These are phyloP conservation scores for Bambusicola thoracicus DNA, from an alignment of 2,113 vertebrate species.

Conservation along the genomic window DNA sequence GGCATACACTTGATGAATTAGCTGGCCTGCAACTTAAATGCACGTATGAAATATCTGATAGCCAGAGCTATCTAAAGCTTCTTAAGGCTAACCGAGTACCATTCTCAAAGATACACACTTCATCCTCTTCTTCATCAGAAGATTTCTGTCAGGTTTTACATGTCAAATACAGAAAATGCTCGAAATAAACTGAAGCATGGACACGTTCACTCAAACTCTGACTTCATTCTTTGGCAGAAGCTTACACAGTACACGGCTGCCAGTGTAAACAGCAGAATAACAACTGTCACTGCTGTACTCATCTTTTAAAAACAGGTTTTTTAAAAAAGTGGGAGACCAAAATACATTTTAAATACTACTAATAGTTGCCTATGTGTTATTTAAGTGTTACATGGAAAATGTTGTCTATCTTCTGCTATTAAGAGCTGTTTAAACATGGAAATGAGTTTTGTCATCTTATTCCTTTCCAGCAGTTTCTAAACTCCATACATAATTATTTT, in stretches of 20 bases:
- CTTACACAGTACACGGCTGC: not conserved
- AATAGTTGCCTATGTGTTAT: not conserved
- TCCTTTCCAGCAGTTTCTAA: not conserved
- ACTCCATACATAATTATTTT: not conserved
- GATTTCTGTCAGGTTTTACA: not conserved
- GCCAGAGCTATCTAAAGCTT: not conserved
- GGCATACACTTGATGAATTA: not conserved
- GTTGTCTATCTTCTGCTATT: not conserved
- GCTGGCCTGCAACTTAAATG: not conserved
- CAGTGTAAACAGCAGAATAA: not conserved
- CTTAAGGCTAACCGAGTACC: not conserved
- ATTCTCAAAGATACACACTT: not conserved
- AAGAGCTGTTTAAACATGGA: not conserved
- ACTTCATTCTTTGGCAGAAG: not conserved
- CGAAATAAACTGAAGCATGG: not conserved
- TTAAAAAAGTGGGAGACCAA: not conserved
- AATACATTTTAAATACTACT: not conserved
- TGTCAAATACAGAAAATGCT: not conserved
- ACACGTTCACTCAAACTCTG: not conserved
- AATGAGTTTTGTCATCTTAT: not conserved
- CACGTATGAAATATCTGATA: not conserved
- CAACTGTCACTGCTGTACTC: not conserved
- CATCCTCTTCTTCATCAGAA: not conserved
- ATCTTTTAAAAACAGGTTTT: not conserved
- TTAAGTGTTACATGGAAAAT: not conserved